Evolutionary conservation across 2,113 vertebrate species (phyloP), one percentile per base, ranked within the genome.

Genomic region (Aldabrachelys gigantea): DNA sequence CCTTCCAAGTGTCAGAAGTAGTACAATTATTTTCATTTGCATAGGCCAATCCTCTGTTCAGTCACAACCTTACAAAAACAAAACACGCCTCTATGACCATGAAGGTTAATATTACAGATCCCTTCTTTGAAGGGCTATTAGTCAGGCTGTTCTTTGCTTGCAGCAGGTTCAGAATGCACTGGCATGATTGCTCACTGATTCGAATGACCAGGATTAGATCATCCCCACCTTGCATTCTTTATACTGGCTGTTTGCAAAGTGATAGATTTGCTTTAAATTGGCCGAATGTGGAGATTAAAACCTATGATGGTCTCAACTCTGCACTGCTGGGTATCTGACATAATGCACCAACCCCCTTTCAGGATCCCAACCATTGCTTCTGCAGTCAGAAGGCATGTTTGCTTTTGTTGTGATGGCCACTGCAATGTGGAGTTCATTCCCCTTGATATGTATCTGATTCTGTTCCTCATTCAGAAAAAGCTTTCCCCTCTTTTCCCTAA

Each of bases 161-260:
- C 0, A 0, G 88, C 85, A 83, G 41, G 11, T 52, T 65, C 83
- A 87, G 82, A 89, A 91, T 3, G 21, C 38, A 59, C 13, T 80
- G 88, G 41, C 41, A 13, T 35, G 65, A 53, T 25, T 82, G 85
- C 87, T 57, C 91, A n/a, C 44, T 91, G 53, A 35, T 90, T 92
- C n/a, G 57, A 89, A 92, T 83, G 87, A 69, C 27, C 89, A 57
- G 89, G 54, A 85, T 82, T 81, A 90, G 14, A n/a, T 83, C 80
- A 59, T 91, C 78, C 92, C 93, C 76, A 94, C 54, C 92, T 97
- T 90, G 76, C 75, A 29, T 44, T 76, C 38, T 44, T 85, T 86
- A 81, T 89, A 95, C 92, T 81, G 56, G 72, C 38, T 78, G 41
- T 27, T 47, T 78, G 41, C 75, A 78, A 27, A 78, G 75, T 78